phyloP scores from a whole-genome alignment of 1,140 invertebrate species.

The Brachionus asplanchnoidis region DNA sequence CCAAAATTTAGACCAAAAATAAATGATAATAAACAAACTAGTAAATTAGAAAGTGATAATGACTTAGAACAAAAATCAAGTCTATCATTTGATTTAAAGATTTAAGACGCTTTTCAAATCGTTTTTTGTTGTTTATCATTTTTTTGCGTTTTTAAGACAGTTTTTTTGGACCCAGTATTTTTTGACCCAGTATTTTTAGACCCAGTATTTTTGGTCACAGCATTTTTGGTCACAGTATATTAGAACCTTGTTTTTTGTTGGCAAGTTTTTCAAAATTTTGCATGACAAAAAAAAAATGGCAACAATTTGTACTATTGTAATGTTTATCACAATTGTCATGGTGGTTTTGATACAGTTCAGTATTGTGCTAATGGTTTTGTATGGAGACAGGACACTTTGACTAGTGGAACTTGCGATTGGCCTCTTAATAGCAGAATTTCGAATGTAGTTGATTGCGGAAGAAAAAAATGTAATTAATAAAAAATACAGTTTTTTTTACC shows the following conservation, averaged over 20 bases:
- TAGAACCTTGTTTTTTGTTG: no score
- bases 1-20: background rate
- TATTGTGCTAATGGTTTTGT: conserved; percentile 42
- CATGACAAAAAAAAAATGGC: conserved; percentile 42
- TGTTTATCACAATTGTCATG: conserved; percentile 42
- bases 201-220: background rate
- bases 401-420: conserved; percentile 38
- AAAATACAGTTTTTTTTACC: background rate
- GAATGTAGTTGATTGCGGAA: conserved; percentile 6
- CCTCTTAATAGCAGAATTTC: background rate
- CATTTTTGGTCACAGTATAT: background rate
- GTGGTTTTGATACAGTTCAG: conserved; percentile 42
- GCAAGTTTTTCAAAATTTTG: conserved; percentile 40
- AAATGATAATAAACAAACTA: background rate
- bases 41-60: background rate
- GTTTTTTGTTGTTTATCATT: background rate
- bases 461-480: conserved; percentile 9
- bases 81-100: background rate
- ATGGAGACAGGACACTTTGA: conserved; percentile 29
- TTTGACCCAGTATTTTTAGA: background rate
- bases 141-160: background rate
- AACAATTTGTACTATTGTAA: conserved; percentile 42
- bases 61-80: background rate
- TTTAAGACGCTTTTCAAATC: background rate
- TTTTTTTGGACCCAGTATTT: background rate